Evolutionary conservation across 92 coral and sea anemone species (phyloP).

Genomic region (Actinostola sp.): DNA sequence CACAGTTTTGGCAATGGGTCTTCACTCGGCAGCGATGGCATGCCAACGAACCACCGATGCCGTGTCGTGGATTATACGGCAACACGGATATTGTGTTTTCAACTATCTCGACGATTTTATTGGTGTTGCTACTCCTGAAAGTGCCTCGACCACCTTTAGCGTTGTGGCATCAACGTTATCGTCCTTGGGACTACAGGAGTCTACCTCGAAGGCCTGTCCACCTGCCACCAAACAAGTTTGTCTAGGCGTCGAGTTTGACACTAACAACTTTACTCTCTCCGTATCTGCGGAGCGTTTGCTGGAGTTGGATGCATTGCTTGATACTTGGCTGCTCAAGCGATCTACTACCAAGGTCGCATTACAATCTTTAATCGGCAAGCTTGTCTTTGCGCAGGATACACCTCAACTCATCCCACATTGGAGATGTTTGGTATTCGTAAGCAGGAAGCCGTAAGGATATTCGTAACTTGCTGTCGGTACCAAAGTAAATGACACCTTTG

Average conservation of each 20-base stretch:
- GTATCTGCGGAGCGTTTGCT: background rate
- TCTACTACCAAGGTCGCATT: constrained; percentile 1
- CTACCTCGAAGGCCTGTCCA: constrained; percentile 19
- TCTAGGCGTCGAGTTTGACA: constrained; percentile 23
- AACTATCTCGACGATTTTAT: constrained; percentile 32
- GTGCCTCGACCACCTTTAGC: too few relatives aligned
- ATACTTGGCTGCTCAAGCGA: background rate
- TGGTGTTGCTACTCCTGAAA: too few relatives aligned
- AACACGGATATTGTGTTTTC: constrained; percentile 15
- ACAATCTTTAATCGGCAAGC: constrained; percentile 9
- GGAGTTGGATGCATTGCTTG: background rate
- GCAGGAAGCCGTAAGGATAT: too few relatives aligned
- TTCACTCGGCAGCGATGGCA: constrained; percentile 33
- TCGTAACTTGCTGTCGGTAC: too few relatives aligned
- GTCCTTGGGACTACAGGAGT: constrained; percentile 20
- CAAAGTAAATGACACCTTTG: too few relatives aligned
- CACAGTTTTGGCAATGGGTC: constrained; percentile 18
- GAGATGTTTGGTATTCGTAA: too few relatives aligned
- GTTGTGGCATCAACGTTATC: too few relatives aligned
- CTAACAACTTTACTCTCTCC: constrained; percentile 8
- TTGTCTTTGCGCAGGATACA: too few relatives aligned
- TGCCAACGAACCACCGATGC: too few relatives aligned
- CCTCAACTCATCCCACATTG: too few relatives aligned
- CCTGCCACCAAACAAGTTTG: constrained; percentile 1
- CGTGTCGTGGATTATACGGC: constrained; percentile 22